Evolutionary conservation across 1,140 invertebrate genomes (phyloP).

Genomic region (Hycleus cichorii): DNA sequence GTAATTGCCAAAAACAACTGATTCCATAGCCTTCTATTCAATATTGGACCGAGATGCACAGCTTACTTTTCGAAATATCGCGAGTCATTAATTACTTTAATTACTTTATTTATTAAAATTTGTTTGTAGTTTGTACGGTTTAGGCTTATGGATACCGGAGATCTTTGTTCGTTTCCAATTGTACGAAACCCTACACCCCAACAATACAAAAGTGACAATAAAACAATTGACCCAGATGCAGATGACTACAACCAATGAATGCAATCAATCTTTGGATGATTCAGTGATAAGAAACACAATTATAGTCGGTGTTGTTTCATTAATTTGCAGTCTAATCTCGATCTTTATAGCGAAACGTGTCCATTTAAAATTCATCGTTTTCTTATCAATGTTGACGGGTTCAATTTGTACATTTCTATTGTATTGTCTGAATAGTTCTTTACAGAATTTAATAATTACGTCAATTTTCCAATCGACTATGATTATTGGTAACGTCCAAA

Average conservation of each 20-base stretch:
- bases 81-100: too few species aligned
- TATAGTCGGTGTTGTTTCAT: conserved; percentile 42
- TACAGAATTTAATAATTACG: conserved; percentile 45
- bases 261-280: conserved; percentile 34
- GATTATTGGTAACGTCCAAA: conserved; percentile 50
- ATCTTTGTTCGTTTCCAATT: conserved; percentile 52
- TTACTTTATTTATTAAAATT: too few species aligned
- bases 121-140: conserved; percentile 53
- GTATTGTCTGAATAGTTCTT: conserved; percentile 45
- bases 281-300: conserved; percentile 45
- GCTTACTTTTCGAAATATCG: too few species aligned
- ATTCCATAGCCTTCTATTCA: too few species aligned
- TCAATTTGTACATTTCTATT: conserved; percentile 43
- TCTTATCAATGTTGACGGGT: conserved; percentile 45
- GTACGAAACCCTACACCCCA: conserved; percentile 43
- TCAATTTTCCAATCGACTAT: conserved; percentile 50
- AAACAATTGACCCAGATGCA: conserved; percentile 34
- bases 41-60: too few species aligned
- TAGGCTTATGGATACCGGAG: conserved; percentile 65
- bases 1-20: too few species aligned
- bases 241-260: conserved; percentile 15
- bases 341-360: conserved; percentile 37
- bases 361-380: conserved; percentile 34
- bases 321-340: conserved; percentile 43
- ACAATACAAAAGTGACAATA: conserved; percentile 41